phyloP scores from a whole-genome alignment of 2,888 invertebrate genomes.

The Epicampocera succincta region DNA sequence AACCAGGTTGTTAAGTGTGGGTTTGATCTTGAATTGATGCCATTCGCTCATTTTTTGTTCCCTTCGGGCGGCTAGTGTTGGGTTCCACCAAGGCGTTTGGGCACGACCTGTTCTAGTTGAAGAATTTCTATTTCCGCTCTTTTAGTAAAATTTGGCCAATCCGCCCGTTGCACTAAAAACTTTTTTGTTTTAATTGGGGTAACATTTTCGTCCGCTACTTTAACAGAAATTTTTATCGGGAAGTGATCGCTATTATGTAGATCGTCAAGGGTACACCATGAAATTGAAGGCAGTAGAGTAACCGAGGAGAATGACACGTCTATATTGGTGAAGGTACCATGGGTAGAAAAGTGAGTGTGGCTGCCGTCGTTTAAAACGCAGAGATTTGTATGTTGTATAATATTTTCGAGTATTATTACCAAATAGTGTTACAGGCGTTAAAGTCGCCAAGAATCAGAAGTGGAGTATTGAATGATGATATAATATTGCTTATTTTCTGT shows the following conservation, averaged over 20 bases:
- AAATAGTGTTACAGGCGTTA: too few species aligned
- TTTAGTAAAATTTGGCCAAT: not conserved
- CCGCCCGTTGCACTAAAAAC: not conserved
- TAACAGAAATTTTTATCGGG: slow-evolving; percentile 14
- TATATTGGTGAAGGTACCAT: not conserved
- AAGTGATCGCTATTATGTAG: slow-evolving; percentile 36
- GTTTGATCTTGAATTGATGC: slow-evolving; percentile 6
- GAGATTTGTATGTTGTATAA: too few species aligned
- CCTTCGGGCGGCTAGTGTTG: not conserved
- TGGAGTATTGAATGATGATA: too few species aligned
- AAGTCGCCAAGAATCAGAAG: too few species aligned
- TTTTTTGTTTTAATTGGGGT: not conserved
- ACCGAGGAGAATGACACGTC: slow-evolving; percentile 19
- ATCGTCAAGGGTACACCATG: slow-evolving; percentile 8
- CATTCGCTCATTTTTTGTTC: slow-evolving; percentile 19
- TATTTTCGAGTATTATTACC: too few species aligned
- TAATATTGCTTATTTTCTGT: too few species aligned
- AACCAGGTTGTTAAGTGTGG: slow-evolving; percentile 3
- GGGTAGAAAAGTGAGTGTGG: too few species aligned
- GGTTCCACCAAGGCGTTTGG: slow-evolving; percentile 22
- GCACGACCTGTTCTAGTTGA: not conserved
- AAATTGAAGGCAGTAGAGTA: not conserved
- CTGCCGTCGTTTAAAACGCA: too few species aligned
- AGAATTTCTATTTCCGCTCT: not conserved
- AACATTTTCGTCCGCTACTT: not conserved